phyloP scores from a whole-genome alignment of 2,113 vertebrate species.

The Pygoscelis antarcticus region DNA sequence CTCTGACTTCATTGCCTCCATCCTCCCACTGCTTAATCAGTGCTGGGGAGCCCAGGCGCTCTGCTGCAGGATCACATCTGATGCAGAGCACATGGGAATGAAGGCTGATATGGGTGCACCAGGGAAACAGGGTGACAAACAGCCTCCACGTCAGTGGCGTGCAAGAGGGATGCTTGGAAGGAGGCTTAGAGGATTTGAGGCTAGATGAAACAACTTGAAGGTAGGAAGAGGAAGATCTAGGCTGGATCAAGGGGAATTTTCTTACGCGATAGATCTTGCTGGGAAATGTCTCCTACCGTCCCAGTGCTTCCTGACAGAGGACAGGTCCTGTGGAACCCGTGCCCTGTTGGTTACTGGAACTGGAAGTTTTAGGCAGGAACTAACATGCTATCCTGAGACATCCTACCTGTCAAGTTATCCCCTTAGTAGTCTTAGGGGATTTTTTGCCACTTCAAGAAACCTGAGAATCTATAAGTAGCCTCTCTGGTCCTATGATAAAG shows the following conservation, averaged over 20 bases:
- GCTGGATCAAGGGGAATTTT: not conserved
- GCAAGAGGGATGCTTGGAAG: not conserved
- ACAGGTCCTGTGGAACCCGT: not conserved
- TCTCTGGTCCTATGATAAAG: not conserved
- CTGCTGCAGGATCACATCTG: not conserved
- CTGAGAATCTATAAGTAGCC: not conserved
- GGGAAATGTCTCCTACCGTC: not conserved
- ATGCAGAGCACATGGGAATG: not conserved
- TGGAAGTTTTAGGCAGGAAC: not conserved
- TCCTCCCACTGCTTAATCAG: constrained; percentile 48
- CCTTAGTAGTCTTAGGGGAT: not conserved
- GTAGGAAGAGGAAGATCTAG: not conserved
- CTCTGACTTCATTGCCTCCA: constrained; percentile 41
- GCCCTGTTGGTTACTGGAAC: not conserved
- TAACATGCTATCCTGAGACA: not conserved
- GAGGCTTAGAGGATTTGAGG: not conserved
- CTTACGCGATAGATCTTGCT: not conserved
- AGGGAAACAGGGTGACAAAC: not conserved
- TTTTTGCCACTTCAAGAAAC: not conserved
- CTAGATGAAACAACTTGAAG: not conserved
- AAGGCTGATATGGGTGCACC: not conserved
- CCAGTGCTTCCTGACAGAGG: not conserved
- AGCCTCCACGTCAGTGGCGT: not conserved
- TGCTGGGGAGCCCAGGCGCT: not conserved
- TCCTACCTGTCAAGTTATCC: not conserved